Evolutionary conservation across 2,888 invertebrate species (phyloP).

Genomic region (Cordilura impudica): DNA sequence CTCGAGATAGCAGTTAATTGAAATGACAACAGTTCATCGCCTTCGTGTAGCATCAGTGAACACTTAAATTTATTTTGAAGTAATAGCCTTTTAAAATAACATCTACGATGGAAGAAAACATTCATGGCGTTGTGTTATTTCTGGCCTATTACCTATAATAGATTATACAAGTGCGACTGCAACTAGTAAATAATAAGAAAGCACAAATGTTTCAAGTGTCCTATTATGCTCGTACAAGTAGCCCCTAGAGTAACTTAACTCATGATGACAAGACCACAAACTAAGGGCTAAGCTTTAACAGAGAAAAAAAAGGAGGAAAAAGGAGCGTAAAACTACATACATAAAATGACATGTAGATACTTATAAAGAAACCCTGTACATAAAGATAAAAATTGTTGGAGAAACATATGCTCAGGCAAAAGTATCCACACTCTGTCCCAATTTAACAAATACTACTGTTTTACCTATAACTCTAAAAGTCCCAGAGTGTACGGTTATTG

Average conservation of each 20-base stretch:
- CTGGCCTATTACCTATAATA: conserved; percentile 47
- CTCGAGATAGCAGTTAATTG: conserved; percentile 12
- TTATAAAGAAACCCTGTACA: no score
- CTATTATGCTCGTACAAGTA: conserved; percentile 53
- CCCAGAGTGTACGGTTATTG: no score
- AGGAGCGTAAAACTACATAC: conserved; percentile 9
- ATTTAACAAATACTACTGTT: no score
- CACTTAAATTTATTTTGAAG: background rate
- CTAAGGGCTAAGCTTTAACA: conserved; percentile 11
- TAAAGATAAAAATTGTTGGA: no score
- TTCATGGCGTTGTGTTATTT: conserved; percentile 14
- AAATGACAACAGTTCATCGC: conserved; percentile 13
- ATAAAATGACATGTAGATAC: background rate
- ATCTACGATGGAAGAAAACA: background rate
- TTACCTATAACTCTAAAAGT: no score
- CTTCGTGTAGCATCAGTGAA: conserved; percentile 6
- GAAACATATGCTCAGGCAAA: no score
- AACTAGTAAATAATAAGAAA: conserved; percentile 14
- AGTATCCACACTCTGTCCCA: no score
- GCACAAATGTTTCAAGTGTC: conserved; percentile 48
- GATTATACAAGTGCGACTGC: conserved; percentile 8
- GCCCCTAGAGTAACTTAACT: conserved; percentile 53
- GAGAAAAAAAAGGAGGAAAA: background rate
- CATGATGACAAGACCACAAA: conserved; percentile 41
- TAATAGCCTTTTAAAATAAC: conserved; percentile 9